These are phyloP conservation scores for Tachysurus fulvidraco DNA, from an alignment of 2,113 vertebrate species.

Conservation along the genomic window DNA sequence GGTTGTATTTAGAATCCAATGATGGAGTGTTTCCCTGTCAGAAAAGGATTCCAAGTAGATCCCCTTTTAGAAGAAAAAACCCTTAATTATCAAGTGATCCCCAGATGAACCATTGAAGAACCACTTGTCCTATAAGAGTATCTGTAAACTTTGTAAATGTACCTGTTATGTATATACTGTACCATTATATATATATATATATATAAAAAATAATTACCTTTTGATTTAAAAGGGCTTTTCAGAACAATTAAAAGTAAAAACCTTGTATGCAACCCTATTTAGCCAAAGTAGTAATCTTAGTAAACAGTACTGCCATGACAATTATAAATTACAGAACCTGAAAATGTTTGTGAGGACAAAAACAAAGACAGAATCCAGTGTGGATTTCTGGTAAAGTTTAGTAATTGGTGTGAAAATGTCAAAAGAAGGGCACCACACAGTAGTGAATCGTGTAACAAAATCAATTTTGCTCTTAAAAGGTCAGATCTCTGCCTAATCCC, in stretches of 20 bases:
- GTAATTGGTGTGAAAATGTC: constrained; percentile 25
- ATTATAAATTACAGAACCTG: not conserved
- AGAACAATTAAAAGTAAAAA: not conserved
- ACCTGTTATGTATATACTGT: not conserved
- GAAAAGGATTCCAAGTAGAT: not conserved
- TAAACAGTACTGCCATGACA: not conserved
- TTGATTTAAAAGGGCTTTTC: constrained; percentile 46
- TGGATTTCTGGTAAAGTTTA: constrained; percentile 12
- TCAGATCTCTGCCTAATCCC: not conserved
- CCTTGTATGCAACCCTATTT: not conserved
- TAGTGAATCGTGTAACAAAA: constrained; percentile 17
- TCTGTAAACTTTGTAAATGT: not conserved
- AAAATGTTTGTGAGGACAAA: not conserved
- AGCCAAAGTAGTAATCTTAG: not conserved
- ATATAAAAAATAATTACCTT: no score
- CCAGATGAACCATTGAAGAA: not conserved
- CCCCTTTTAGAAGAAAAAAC: not conserved
- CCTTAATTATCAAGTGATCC: not conserved
- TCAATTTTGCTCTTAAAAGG: constrained; percentile 18
- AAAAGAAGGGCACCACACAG: constrained; percentile 13
- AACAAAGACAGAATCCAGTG: not conserved
- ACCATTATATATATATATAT: constrained; percentile 4
- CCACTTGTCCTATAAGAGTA: not conserved
- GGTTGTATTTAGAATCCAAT: not conserved
- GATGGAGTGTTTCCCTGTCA: not conserved